Base-by-base conservation (phyloP, 2,797 vertebrate genomes). In the Ammospiza maritima region DNA sequence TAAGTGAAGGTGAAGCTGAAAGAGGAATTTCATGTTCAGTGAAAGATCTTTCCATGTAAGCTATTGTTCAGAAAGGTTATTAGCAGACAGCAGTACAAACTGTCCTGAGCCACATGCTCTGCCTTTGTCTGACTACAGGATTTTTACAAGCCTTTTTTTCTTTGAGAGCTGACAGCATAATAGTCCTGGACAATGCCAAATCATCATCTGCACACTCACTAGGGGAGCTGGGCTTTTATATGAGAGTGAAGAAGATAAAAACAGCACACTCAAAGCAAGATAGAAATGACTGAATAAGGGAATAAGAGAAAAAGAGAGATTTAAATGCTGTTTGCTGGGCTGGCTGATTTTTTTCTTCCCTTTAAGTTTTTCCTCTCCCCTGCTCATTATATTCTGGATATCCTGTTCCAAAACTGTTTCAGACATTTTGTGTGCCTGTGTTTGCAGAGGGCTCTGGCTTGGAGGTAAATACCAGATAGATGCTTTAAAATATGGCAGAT, bases 121-220 rank as follows among this genome's bases (percentile, higher is more conserved):
- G 81, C 79, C 66, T 97, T 97, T 97, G 93, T 97, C 93, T 97
- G 88, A 96, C 96, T 95, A 95, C 84, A 93, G 93, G 92, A 88
- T 95, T 97, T 98, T 97, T 96, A 89, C 86, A 96, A 97, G 95
- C 75, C 65, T 87, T 95, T 97, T 94, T 96, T 97, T 78, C 90
- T 97, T 88, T 91, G 85, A 96, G 91, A 96, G 86, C 80, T 90
- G 93, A 96, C 83, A 94, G 91, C 95, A 95, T 97, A 97, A 94
- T 96, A 87, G 95, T 94, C 76, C 66, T 94, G 88, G 79, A 94
- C 96, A 93, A 93, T 97, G 82, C 93, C 92, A 97, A 97, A 96
- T 97, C 91, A 93, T 95, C 96, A 97, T 95, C 96, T 96, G 76
- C 82, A 92, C 88, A 36, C 96, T 97, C 89, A 58, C 89, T 96